A percentile compares a stretch with the other conserved stretches of the same genome.
Evolutionary conservation across 1,140 invertebrate species (phyloP).

Genomic region (Bombus waltoni): DNA sequence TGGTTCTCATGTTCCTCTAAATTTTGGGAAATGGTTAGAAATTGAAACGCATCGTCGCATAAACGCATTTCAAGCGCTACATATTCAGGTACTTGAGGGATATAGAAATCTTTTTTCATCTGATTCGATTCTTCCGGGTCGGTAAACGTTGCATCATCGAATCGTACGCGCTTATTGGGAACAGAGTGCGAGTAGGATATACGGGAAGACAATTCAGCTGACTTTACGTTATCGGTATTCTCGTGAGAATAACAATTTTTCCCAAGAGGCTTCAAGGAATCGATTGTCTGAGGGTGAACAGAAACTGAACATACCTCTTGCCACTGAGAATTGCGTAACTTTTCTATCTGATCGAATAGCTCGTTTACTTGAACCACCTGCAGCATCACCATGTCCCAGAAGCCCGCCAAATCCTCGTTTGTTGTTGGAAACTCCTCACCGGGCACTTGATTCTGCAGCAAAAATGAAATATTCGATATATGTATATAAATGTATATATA

Average conservation of each 20-base stretch:
- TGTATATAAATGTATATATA: too few species aligned
- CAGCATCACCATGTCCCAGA: conserved; percentile 98
- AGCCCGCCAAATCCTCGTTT: conserved; percentile 94
- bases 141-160: not conserved
- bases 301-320: conserved; percentile 80
- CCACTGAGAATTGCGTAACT: conserved; percentile 89
- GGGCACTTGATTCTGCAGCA: conserved; percentile 85
- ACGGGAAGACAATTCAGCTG: not conserved
- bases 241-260: not conserved
- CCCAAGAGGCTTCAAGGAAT: not conserved
- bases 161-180: conserved; percentile 24
- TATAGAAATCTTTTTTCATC: not conserved
- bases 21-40: not conserved
- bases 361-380: conserved; percentile 93
- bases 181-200: not conserved
- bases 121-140: not conserved
- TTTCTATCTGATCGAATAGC: conserved; percentile 90
- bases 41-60: conserved; percentile 32
- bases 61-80: not conserved
- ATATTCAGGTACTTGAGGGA: not conserved
- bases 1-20: not conserved
- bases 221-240: not conserved
- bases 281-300: not conserved
- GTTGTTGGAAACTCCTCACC: conserved; percentile 94
- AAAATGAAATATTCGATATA: not conserved